These are phyloP conservation scores for Indicator maculatus DNA, from an alignment of 2,113 vertebrate species.

Conservation along the genomic window DNA sequence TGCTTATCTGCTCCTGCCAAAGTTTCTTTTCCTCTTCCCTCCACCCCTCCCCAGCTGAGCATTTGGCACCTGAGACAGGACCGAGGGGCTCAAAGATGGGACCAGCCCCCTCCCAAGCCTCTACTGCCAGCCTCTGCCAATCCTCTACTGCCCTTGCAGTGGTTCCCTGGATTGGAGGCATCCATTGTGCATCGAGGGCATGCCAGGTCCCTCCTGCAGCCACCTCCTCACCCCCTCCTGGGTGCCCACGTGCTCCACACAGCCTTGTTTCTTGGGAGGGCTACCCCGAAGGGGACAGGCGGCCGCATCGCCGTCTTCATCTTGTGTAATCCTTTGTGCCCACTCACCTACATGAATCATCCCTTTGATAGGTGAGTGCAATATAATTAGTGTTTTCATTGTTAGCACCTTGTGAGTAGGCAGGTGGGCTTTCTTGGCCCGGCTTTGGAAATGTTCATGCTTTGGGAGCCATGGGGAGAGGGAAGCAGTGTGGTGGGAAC, in stretches of 20 bases:
- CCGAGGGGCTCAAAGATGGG: neutral
- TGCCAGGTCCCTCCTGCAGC: neutral
- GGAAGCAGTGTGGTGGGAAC: neutral
- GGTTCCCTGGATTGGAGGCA: neutral
- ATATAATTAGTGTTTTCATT: constrained; percentile 66
- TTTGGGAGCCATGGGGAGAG: neutral
- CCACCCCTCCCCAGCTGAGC: neutral
- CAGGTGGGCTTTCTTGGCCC: constrained; percentile 51
- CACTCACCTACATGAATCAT: constrained; percentile 63
- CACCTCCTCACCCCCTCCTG: neutral
- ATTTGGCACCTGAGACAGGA: neutral
- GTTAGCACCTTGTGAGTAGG: constrained; percentile 53
- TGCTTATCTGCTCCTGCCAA: neutral
- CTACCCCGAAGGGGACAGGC: neutral
- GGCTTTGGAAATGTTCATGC: neutral
- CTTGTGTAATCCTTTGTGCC: constrained; percentile 56
- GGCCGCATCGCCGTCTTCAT: neutral
- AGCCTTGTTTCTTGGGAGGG: neutral
- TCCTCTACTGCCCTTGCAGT: neutral
- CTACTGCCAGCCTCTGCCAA: neutral
- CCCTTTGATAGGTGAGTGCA: constrained; percentile 58
- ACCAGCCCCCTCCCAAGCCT: neutral
- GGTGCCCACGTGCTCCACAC: neutral
- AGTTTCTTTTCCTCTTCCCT: neutral
- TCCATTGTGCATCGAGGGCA: rapidly evolving